A percentile compares a stretch with the other conserved stretches of the same genome.
These are phyloP conservation scores for Actinopyga echinites DNA, from an alignment of 53 echinoderm and acorn worm species.

Conservation along the genomic window DNA sequence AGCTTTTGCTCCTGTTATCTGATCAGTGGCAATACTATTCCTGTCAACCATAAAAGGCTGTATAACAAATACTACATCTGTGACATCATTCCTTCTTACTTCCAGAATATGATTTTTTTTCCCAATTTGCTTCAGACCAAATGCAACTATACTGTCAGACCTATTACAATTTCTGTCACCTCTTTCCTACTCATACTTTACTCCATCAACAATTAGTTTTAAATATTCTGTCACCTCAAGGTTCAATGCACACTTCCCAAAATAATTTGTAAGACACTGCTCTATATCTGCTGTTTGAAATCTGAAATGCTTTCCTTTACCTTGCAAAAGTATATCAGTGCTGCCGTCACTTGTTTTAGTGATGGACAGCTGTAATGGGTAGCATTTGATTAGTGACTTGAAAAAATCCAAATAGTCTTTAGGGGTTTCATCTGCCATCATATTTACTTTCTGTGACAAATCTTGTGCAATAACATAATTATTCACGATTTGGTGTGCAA, in stretches of 20 bases:
- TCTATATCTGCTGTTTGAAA: no score
- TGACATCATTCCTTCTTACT: neutral
- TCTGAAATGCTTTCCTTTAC: no score
- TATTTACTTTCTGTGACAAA: neutral
- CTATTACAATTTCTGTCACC: no score
- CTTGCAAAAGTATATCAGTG: no score
- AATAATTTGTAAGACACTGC: no score
- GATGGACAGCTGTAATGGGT: no score
- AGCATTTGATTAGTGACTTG: neutral
- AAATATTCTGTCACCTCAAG: no score
- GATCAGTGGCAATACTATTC: neutral
- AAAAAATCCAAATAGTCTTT: neutral
- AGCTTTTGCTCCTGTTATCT: neutral
- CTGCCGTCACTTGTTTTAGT: no score
- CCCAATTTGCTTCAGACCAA: neutral
- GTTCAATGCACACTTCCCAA: no score
- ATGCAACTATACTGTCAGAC: no score
- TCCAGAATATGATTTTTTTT: neutral
- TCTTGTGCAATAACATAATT: constrained; percentile 29
- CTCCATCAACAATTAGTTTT: no score
- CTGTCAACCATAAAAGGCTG: constrained; percentile 12
- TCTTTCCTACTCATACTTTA: no score
- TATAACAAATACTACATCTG: neutral
- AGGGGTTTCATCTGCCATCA: constrained; percentile 12
- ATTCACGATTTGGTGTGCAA: constrained; percentile 24